Evolutionary conservation across 2,113 vertebrate species (phyloP).

Genomic region (Sula dactylatra): DNA sequence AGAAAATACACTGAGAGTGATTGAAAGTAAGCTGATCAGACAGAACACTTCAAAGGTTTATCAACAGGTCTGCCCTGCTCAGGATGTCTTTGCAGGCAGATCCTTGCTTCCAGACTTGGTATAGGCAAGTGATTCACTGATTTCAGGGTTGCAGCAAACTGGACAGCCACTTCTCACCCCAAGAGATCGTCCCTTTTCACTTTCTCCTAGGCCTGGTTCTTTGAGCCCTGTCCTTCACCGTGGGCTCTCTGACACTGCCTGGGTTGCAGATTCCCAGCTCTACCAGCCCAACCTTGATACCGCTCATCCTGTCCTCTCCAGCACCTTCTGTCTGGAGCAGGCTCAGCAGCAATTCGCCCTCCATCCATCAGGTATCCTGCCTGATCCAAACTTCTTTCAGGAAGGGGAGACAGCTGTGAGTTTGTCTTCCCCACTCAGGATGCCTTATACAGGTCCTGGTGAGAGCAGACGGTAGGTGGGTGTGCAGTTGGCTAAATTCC

Average conservation of each 20-base stretch:
- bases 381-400: neutral
- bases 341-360: neutral
- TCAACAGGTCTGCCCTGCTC: neutral
- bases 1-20: neutral
- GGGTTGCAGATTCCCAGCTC: neutral
- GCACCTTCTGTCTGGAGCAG: neutral
- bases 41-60: neutral
- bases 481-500: neutral
- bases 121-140: neutral
- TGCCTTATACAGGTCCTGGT: neutral
- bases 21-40: neutral
- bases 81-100: neutral
- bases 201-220: neutral
- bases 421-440: neutral
- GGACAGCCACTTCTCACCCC: neutral
- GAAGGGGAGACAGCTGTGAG: neutral
- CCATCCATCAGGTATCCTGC: fast-evolving
- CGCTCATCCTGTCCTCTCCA: neutral
- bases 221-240: neutral
- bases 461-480: neutral
- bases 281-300: neutral
- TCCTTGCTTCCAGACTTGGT: neutral
- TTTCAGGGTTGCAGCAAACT: neutral
- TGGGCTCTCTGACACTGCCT: neutral
- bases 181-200: neutral